These are phyloP conservation scores for Gnatocerus cornutus DNA, from an alignment of 2,888 invertebrate species.

Conservation along the genomic window DNA sequence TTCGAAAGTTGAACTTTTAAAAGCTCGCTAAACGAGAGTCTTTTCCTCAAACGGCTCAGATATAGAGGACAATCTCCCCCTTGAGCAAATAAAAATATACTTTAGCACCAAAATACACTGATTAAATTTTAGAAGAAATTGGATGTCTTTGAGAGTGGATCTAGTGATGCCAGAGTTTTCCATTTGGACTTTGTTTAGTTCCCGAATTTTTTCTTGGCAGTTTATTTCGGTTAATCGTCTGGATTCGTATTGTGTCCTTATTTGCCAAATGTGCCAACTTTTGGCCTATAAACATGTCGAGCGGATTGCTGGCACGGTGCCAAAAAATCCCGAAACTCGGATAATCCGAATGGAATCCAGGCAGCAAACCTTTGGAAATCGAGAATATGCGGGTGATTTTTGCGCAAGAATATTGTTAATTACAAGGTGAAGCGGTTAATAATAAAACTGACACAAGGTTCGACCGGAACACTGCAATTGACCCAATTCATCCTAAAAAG, in stretches of 20 bases:
- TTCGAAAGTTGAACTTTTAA: constrained; percentile 34
- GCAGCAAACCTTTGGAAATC: constrained; percentile 1
- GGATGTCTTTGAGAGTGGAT: background rate
- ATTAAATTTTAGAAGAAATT: constrained; percentile 14
- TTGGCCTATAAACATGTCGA: constrained; percentile 60
- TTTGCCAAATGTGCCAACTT: constrained; percentile 61
- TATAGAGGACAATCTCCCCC: constrained; percentile 21
- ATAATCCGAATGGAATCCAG: constrained; percentile 25
- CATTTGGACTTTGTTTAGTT: background rate
- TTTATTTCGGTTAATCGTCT: constrained; percentile 41
- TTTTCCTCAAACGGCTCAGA: constrained; percentile 16
- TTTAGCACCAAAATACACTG: constrained; percentile 9
- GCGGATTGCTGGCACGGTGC: constrained; percentile 27
- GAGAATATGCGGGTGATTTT: constrained; percentile 42
- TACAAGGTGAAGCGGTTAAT: constrained; percentile 54
- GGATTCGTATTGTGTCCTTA: constrained; percentile 40
- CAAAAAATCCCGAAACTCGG: constrained; percentile 35
- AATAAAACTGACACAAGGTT: constrained; percentile 61
- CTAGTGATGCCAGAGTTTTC: background rate
- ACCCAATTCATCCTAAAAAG: constrained; percentile 55
- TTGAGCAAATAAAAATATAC: constrained; percentile 16
- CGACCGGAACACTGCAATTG: constrained; percentile 62
- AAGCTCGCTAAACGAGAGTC: constrained; percentile 12
- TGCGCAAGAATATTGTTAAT: constrained; percentile 49
- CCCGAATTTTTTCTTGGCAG: constrained; percentile 1